Evolutionary conservation across 2,888 invertebrate species (phyloP), one percentile per base, ranked within the genome.

Genomic region (Nymphalis c-album): DNA sequence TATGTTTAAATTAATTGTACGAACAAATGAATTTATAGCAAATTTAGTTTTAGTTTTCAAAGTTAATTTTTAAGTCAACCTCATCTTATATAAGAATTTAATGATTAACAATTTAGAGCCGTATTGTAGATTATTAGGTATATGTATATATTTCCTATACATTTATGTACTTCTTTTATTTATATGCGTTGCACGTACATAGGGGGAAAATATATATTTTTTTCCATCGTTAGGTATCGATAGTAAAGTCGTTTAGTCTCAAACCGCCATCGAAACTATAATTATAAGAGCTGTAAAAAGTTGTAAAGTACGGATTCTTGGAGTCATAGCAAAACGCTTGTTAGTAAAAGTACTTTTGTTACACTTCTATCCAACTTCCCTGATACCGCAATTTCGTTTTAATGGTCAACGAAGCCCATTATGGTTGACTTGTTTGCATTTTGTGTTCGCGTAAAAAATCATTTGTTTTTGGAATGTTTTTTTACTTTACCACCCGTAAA

Each of bases 351-450:
- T 78, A 69, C 75, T 71, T 50, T 22, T 64, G 50, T 64, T 26
- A 46, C 31, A 53, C 51, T 60, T 60, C 20, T 82, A 84, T 84
- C 80, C 79, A 84, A 86, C 78, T 86, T 84, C 79, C 74, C 74
- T 78, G 68, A 71, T 75, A 18, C 57, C 35, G 40, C 57, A 57
- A 40, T 18, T 57, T 57, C 13, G 26, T 31, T 26, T 26, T 40
- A 57, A 57, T 57, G 57, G 35, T 57, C n/a, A n/a, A 31, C 8
- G 31, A 57, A 22, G 1, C 26, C 26, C 53, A 31, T 18, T 16
- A 26, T 53, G 26, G 17, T 26, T 53, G 17, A 53, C 18, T 26
- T 7, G 17, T 26, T 17, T 17, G 31, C 26, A 31, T 31, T 22
- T 31, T 22, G 22, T 22, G 16, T 16, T 13, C 40, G 2, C 40